These are phyloP conservation scores for Sinella curviseta DNA, from an alignment of 1,140 invertebrate species.

Conservation along the genomic window DNA sequence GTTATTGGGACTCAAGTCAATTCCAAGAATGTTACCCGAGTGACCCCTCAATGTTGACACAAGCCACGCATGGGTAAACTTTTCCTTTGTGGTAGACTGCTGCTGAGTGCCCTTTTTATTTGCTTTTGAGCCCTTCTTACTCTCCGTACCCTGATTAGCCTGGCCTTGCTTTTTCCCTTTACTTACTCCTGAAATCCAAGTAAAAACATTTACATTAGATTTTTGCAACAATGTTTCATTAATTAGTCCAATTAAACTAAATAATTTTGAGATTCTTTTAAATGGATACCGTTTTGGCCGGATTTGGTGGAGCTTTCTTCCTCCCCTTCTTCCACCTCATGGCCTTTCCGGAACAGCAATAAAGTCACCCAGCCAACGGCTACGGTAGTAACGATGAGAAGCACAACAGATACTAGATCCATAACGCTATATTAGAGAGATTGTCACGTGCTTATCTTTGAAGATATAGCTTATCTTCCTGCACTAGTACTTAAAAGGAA, in stretches of 20 bases:
- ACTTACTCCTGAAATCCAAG: not conserved
- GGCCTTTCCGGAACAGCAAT: not conserved
- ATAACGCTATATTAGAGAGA: no score
- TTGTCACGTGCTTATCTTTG: no score
- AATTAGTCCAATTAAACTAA: no score
- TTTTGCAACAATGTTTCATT: not conserved
- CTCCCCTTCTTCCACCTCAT: not conserved
- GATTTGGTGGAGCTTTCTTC: not conserved
- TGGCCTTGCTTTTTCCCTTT: not conserved
- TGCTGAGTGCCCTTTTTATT: not conserved
- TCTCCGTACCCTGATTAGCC: not conserved
- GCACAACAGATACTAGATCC: not conserved
- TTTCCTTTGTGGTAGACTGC: not conserved
- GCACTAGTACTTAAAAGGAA: no score
- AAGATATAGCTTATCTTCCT: no score
- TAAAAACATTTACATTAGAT: not conserved
- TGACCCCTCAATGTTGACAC: constrained; percentile 77
- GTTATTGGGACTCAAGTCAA: constrained; percentile 78
- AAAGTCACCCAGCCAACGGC: not conserved
- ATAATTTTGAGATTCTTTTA: no score
- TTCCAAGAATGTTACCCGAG: constrained; percentile 67
- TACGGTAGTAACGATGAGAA: not conserved
- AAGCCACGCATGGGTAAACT: constrained; percentile 68
- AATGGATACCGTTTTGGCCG: not conserved
- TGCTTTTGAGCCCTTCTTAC: not conserved